These are phyloP conservation scores for Spheniscus humboldti DNA, from an alignment of 2,797 vertebrate genomes.

Conservation along the genomic window DNA sequence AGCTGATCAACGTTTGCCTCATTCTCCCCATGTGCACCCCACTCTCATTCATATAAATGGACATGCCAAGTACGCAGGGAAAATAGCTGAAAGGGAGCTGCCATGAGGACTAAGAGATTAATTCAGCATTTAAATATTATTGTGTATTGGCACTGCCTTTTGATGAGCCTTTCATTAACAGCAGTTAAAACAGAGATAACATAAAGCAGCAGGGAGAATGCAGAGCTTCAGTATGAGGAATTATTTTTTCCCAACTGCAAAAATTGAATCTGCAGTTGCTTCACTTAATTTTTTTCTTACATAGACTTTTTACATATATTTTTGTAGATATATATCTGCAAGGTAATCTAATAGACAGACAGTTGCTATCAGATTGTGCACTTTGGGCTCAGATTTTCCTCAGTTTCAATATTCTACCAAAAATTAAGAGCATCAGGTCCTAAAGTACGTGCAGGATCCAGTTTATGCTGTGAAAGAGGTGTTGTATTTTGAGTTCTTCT, in stretches of 20 bases:
- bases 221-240: neutral
- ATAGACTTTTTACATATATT: neutral
- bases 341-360: neutral
- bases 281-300: neutral
- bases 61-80: neutral
- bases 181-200: conserved; percentile 38
- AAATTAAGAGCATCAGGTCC: neutral
- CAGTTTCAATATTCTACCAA: neutral
- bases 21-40: neutral
- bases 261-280: conserved; percentile 9
- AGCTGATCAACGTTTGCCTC: neutral
- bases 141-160: neutral
- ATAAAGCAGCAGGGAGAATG: conserved; percentile 43
- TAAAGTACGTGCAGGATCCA: neutral
- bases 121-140: conserved; percentile 22
- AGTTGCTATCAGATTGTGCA: neutral
- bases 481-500: neutral
- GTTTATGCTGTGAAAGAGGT: neutral
- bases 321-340: neutral
- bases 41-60: neutral
- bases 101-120: neutral
- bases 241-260: neutral
- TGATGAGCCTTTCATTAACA: conserved; percentile 49
- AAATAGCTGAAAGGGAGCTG: conserved; percentile 4
- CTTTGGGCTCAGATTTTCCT: neutral